A percentile compares a stretch with the other conserved stretches of the same genome.
Evolutionary conservation across 2,113 vertebrate species (phyloP).

Genomic region (Cyprinodon variegatus): DNA sequence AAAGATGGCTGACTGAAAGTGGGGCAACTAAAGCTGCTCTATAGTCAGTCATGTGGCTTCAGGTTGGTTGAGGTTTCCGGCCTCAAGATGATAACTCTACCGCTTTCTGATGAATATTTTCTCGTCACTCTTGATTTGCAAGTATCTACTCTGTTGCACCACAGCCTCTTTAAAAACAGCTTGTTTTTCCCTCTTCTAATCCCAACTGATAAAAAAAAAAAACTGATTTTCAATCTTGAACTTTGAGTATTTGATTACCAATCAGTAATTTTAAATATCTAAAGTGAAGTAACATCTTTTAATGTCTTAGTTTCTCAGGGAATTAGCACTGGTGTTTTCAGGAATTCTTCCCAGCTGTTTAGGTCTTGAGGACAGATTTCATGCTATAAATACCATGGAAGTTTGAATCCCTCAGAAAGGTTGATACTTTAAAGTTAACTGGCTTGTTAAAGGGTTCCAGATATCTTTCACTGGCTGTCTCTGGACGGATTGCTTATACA

Average conservation of each 20-base stretch:
- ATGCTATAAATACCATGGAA: neutral
- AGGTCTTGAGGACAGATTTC: neutral
- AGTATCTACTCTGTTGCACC: neutral
- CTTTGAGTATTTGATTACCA: neutral
- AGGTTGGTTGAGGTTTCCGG: neutral
- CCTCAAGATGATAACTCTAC: too few relatives aligned
- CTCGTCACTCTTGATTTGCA: neutral
- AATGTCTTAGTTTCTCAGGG: neutral
- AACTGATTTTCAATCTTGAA: neutral
- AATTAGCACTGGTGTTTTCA: neutral
- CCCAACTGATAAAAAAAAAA: neutral
- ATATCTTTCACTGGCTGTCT: neutral
- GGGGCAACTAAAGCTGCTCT: too few relatives aligned
- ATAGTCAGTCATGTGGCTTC: neutral
- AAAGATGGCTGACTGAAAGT: neutral
- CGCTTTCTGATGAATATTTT: neutral
- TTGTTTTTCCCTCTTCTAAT: neutral
- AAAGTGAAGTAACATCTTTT: too few relatives aligned
- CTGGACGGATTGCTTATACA: neutral
- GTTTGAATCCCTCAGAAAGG: neutral
- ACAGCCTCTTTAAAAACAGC: neutral
- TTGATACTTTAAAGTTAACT: neutral
- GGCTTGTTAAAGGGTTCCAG: neutral
- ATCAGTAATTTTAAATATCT: neutral
- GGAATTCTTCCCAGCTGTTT: neutral